Evolutionary conservation across 2,888 invertebrate genomes (phyloP), one percentile per base, ranked within the genome.

Genomic region (Aleiodes leptofemur): DNA sequence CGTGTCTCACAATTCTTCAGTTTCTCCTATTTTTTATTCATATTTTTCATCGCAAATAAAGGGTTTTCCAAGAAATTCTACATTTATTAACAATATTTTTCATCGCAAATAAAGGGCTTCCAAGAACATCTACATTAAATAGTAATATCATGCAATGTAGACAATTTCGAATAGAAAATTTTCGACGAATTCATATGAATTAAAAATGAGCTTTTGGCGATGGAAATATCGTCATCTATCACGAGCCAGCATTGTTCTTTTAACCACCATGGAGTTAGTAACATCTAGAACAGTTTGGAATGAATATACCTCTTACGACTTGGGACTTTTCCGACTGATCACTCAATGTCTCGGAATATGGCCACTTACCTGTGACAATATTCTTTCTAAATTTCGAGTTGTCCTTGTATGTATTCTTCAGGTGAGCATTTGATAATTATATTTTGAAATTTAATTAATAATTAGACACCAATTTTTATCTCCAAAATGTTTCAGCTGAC

Each of bases 261-360:
- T 14, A 14, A 14, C 31, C 34, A 14, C 38, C 38, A 59, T 59
- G 59, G 59, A 59, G 59, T 29, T 34, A 57, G n/a, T 38, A 59
- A 8, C n/a, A 59, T 59, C 8, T 9, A 59, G 1, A 3, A 38
- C n/a, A 13, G 2, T 34, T 38, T 31, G 34, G 59, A 59, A 59
- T 38, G 34, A 34, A 13, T 29, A 73, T 29, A 77, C 72, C 0
- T 14, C 43, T 4, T 73, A 75, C 48, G 77, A 75, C 16, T 70
- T 77, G n/a, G 73, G 73, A 53, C 66, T 77, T 14, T 75, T 70
- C 23, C 64, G 73, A 70, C 48, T 38, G 4, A 50, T 77, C 1
- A 68, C 61, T 2, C 66, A 13, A 14, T 59, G 13, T 71, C 14
- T 76, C 0, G 77, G 77, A n/a, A 73, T 77, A 9, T 77, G 77